Conservation (phyloP, 2,888 invertebrate species). For the Epistrophe eligans region DNA sequence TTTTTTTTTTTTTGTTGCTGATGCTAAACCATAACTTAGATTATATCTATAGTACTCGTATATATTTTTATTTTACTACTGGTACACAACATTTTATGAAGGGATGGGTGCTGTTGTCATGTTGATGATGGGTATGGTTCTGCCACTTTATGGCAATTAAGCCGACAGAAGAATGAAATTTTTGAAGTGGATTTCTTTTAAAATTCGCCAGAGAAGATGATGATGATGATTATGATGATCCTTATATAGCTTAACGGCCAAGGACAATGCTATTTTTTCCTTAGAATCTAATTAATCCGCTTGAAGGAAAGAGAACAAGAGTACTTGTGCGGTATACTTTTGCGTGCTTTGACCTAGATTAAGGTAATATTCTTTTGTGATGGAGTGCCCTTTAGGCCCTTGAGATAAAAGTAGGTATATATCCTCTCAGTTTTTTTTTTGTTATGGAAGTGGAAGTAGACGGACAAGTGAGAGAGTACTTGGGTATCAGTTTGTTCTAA, state of each 20-base stretch:
- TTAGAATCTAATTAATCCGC: constrained; percentile 61
- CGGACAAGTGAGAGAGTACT: constrained; percentile 26
- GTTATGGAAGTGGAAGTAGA: constrained; percentile 10
- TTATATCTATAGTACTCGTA: constrained; percentile 3
- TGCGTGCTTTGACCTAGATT: constrained; percentile 58
- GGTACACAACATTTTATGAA: not conserved
- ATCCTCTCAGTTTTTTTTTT: not conserved
- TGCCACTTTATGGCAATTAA: constrained; percentile 35
- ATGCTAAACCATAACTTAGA: constrained; percentile 11
- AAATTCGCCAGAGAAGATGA: constrained; percentile 14
- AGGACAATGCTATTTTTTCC: constrained; percentile 47
- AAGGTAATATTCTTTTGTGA: constrained; percentile 47
- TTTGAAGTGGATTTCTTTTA: constrained; percentile 36
- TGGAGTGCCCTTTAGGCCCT: constrained; percentile 43
- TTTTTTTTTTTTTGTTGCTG: not conserved
- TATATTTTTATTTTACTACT: not conserved
- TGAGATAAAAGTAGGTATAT: constrained; percentile 28
- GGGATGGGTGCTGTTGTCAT: constrained; percentile 1
- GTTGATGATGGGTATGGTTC: not conserved
- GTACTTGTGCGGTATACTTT: constrained; percentile 27
- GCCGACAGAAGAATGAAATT: constrained; percentile 33
- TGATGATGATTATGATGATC: constrained; percentile 24
- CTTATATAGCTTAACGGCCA: constrained; percentile 13
- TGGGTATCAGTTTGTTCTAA: constrained; percentile 15
- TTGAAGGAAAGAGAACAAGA: constrained; percentile 10